phyloP scores from a whole-genome alignment of 2,888 invertebrate species.

The Cantharis nigra region DNA sequence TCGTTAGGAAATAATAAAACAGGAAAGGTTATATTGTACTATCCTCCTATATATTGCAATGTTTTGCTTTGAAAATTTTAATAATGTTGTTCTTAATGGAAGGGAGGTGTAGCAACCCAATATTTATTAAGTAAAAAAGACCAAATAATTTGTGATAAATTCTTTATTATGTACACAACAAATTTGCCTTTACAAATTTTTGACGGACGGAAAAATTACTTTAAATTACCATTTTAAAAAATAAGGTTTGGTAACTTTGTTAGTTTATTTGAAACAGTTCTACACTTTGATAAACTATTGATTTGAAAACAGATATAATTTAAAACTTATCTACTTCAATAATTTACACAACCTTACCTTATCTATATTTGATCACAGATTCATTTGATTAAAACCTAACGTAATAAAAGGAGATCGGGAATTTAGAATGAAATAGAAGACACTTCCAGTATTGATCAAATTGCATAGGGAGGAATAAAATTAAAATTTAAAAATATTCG shows the following conservation, averaged over 20 bases:
- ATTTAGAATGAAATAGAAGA: conserved; percentile 7
- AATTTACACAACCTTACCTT: conserved; percentile 26
- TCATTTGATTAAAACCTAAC: conserved; percentile 9
- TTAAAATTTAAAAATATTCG: not conserved
- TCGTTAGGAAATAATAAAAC: too few species aligned
- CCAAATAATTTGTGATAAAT: not conserved
- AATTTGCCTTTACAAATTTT: not conserved
- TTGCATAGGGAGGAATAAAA: not conserved
- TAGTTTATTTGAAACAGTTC: not conserved
- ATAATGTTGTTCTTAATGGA: too few species aligned
- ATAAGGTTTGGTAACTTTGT: not conserved
- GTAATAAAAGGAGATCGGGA: not conserved
- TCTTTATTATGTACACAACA: not conserved
- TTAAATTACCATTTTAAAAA: not conserved
- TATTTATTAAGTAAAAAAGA: too few species aligned
- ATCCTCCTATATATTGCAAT: too few species aligned
- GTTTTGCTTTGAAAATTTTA: too few species aligned
- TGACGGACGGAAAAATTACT: not conserved
- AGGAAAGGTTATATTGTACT: too few species aligned
- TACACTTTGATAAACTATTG: not conserved
- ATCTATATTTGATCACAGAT: conserved; percentile 27
- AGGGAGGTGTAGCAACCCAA: too few species aligned
- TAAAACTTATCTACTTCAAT: conserved; percentile 17
- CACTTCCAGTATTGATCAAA: not conserved
- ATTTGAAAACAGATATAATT: conserved; percentile 9